Conservation (phyloP, 1,140 invertebrate genomes). For the Drosophila pandora region DNA sequence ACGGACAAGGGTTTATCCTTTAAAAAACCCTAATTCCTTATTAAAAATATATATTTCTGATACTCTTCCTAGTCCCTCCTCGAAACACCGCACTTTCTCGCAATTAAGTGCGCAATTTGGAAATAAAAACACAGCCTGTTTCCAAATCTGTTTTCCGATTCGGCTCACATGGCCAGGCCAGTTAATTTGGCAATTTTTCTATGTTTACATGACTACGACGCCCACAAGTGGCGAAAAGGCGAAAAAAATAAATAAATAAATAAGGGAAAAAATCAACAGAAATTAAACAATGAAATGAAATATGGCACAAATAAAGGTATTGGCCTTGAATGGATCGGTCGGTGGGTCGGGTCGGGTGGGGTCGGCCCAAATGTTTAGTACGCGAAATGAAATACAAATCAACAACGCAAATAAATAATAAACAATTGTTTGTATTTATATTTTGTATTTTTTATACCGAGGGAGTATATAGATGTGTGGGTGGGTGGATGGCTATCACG, state of each 20-base stretch:
- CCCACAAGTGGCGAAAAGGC: slow-evolving; percentile 16
- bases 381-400: slow-evolving; percentile 34
- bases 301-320: slow-evolving; percentile 69
- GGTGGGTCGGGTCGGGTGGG: neutral
- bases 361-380: slow-evolving; percentile 36
- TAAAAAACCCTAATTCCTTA: no score
- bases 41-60: no score
- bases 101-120: slow-evolving; percentile 15
- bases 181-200: slow-evolving; percentile 62
- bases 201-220: slow-evolving; percentile 54
- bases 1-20: no score
- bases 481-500: neutral
- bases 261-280: slow-evolving; percentile 5
- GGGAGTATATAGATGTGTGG: neutral
- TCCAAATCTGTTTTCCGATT: slow-evolving; percentile 55
- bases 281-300: slow-evolving; percentile 25
- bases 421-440: slow-evolving; percentile 68
- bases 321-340: slow-evolving; percentile 67
- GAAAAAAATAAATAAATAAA: slow-evolving; percentile 4
- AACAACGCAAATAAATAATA: slow-evolving; percentile 54
- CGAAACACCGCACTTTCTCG: slow-evolving; percentile 3
- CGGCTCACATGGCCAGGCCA: slow-evolving; percentile 27
- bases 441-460: neutral
- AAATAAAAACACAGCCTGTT: slow-evolving; percentile 13
- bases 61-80: no score